Percentiles rank a stretch among this genome's conserved stretches.
phyloP scores from a whole-genome alignment of 2,888 invertebrate species.

The Cataglyphis cursor region DNA sequence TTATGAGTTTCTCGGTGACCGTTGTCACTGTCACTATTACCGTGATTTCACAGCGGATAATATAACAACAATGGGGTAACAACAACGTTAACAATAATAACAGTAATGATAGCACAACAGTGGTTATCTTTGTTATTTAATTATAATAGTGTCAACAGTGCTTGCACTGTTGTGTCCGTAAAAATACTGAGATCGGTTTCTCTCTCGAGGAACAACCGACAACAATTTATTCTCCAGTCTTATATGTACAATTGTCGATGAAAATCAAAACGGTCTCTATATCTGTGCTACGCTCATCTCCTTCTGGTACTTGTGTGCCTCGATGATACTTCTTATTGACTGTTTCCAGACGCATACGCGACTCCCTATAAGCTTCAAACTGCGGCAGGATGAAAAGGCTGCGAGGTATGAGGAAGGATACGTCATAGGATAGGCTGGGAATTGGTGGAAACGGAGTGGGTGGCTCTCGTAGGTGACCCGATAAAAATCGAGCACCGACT shows the following conservation, averaged over 20 bases:
- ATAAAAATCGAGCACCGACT: conserved; percentile 43
- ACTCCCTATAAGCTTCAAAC: not conserved
- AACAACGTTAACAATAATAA: conserved; percentile 46
- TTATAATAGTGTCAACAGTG: conserved; percentile 12
- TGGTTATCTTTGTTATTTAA: conserved; percentile 24
- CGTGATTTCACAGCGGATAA: conserved; percentile 10
- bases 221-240: not conserved
- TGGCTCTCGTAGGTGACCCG: conserved; percentile 42
- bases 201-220: not conserved
- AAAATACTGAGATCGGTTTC: conserved; percentile 38
- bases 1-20: not conserved
- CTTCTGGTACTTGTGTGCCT: conserved; percentile 11
- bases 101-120: conserved; percentile 12
- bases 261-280: not conserved
- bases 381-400: conserved; percentile 8
- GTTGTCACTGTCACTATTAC: not conserved
- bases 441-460: conserved; percentile 25
- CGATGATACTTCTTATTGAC: conserved; percentile 32
- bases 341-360: conserved; percentile 26
- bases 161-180: conserved; percentile 24
- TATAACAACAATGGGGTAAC: conserved; percentile 53
- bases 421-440: conserved; percentile 35
- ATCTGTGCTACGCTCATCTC: not conserved
- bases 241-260: not conserved
- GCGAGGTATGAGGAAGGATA: conserved; percentile 33